phyloP scores from a whole-genome alignment of 2,797 vertebrate genomes.

The Amazonetta brasiliensis region DNA sequence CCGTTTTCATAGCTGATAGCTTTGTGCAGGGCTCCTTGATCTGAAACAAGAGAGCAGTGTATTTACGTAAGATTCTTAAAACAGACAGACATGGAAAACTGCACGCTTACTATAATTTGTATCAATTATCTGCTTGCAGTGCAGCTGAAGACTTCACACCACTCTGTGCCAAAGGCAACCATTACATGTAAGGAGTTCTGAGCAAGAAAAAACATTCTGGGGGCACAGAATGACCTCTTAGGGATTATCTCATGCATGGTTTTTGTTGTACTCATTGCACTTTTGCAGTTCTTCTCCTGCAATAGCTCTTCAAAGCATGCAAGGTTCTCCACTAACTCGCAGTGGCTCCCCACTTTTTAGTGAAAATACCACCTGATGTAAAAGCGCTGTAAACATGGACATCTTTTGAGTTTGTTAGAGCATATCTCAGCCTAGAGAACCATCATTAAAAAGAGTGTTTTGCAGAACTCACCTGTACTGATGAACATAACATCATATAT shows the following conservation, averaged over 20 bases:
- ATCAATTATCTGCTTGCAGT: not conserved
- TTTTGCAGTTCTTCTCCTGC: not conserved
- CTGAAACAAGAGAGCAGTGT: conserved; percentile 73
- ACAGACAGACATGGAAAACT: not conserved
- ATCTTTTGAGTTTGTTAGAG: not conserved
- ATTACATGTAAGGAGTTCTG: not conserved
- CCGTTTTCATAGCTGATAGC: conserved; percentile 86
- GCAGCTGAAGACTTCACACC: not conserved
- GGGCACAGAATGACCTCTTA: not conserved
- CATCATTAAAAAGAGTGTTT: not conserved
- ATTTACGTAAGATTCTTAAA: not conserved
- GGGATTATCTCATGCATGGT: not conserved
- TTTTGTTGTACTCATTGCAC: not conserved
- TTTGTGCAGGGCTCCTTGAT: conserved; percentile 92
- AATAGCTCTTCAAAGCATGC: not conserved
- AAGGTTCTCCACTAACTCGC: not conserved
- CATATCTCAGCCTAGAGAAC: not conserved
- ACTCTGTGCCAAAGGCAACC: not conserved
- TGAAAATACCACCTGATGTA: not conserved
- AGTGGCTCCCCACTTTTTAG: not conserved
- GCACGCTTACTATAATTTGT: fast-evolving
- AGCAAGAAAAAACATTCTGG: not conserved
- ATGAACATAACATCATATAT: conserved; percentile 93
- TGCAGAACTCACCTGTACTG: conserved; percentile 86
- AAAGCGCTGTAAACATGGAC: not conserved